These are phyloP conservation scores for Octopus sinensis DNA, from an alignment of 1,140 invertebrate genomes.

Conservation along the genomic window DNA sequence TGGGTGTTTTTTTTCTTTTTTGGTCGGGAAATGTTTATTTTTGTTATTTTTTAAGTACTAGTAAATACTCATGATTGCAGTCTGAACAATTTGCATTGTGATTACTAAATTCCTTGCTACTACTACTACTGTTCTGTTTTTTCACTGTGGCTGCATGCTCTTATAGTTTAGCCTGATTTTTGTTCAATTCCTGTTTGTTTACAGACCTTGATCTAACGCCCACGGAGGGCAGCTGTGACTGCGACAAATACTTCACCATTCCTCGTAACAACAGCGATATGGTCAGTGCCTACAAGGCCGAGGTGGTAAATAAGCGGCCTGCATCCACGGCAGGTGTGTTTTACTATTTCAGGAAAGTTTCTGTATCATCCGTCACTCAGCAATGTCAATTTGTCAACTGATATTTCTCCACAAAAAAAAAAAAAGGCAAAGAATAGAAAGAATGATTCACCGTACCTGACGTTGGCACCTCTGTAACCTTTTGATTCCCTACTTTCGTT, in stretches of 20 bases:
- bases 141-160: constrained; percentile 2
- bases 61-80: too few species aligned
- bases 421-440: too few species aligned
- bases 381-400: background rate
- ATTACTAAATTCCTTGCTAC: background rate
- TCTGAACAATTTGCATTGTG: too few species aligned
- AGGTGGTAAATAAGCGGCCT: constrained; percentile 56
- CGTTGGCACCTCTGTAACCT: too few species aligned
- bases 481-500: too few species aligned
- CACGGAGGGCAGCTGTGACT: constrained; percentile 41
- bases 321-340: constrained; percentile 62
- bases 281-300: constrained; percentile 53
- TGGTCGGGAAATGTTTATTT: too few species aligned
- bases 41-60: too few species aligned
- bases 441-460: too few species aligned
- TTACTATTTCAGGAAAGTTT: background rate
- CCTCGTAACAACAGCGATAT: constrained; percentile 62
- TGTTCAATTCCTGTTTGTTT: constrained; percentile 34
- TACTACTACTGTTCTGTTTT: background rate
- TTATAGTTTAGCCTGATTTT: constrained; percentile 7
- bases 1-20: too few species aligned
- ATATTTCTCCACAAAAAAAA: background rate
- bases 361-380: background rate
- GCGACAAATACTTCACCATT: constrained; percentile 64
- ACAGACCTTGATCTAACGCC: constrained; percentile 45